These are phyloP conservation scores for Tupiocoris notatus DNA, from an alignment of 2,888 invertebrate species.

Conservation along the genomic window DNA sequence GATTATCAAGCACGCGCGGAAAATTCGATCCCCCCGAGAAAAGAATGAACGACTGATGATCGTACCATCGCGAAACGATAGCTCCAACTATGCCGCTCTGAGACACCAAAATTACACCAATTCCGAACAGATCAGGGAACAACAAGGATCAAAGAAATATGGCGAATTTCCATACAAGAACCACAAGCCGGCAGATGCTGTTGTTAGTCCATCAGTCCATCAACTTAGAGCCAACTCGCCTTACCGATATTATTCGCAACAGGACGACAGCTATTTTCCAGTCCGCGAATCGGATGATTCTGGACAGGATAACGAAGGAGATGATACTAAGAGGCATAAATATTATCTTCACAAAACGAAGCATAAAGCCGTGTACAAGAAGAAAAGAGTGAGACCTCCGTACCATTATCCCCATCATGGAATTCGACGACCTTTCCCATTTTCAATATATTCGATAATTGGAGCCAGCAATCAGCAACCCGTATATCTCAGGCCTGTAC, in stretches of 20 bases:
- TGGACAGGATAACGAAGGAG: conserved; percentile 1
- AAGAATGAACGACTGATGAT: conserved; percentile 9
- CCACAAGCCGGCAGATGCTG: conserved; percentile 28
- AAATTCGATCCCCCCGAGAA: not conserved
- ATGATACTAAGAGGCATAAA: conserved; percentile 23
- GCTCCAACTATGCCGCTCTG: not conserved
- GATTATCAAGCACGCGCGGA: not conserved
- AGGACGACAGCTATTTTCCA: conserved; percentile 21
- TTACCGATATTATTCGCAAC: conserved; percentile 21
- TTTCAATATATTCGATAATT: conserved; percentile 39
- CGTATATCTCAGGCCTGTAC: conserved; percentile 1
- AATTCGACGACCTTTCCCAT: not conserved
- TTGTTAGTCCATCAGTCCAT: conserved; percentile 11
- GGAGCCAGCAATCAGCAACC: conserved; percentile 6
- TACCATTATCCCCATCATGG: not conserved
- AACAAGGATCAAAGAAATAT: conserved; percentile 6
- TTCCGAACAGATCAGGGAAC: not conserved
- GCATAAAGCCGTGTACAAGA: conserved; percentile 27
- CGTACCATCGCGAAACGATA: not conserved
- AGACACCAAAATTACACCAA: not conserved
- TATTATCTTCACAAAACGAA: conserved; percentile 25
- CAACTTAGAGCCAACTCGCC: conserved; percentile 14
- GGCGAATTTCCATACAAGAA: conserved; percentile 24
- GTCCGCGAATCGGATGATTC: not conserved
- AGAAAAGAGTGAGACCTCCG: conserved; percentile 13